A percentile compares a stretch with the other conserved stretches of the same genome.
These are phyloP conservation scores for Acanthisitta chloris DNA, from an alignment of 2,113 vertebrate genomes.

Conservation along the genomic window DNA sequence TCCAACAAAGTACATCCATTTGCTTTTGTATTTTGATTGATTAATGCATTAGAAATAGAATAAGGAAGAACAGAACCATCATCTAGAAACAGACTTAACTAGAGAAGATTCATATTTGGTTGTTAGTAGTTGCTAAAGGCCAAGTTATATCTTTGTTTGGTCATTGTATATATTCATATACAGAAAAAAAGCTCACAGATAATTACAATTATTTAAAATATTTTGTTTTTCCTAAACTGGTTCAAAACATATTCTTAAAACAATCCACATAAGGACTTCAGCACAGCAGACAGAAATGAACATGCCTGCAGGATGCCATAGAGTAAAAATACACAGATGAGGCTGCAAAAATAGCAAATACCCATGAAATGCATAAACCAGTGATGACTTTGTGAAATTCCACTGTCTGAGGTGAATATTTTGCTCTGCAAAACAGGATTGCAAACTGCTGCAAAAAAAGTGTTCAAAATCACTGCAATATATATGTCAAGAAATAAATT, in stretches of 20 bases:
- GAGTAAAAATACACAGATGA: background rate
- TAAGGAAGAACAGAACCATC: background rate
- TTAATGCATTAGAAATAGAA: background rate
- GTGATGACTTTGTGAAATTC: background rate
- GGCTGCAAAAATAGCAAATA: slow-evolving; percentile 19
- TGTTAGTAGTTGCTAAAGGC: background rate
- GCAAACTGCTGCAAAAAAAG: slow-evolving; percentile 48
- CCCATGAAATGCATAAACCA: background rate
- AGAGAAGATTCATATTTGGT: background rate
- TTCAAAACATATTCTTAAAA: background rate
- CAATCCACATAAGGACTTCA: background rate
- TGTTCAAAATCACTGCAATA: background rate
- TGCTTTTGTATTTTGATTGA: background rate
- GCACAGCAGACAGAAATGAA: background rate
- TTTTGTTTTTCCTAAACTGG: background rate
- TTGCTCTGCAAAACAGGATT: background rate
- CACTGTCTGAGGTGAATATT: background rate
- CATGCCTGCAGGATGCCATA: background rate
- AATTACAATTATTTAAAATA: background rate
- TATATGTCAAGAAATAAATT: slow-evolving; percentile 43
- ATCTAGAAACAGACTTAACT: background rate
- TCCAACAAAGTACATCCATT: background rate
- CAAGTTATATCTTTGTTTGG: background rate
- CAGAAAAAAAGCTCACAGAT: background rate
- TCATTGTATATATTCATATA: background rate